These are phyloP conservation scores for Engystomops pustulosus DNA, from an alignment of 2,113 vertebrate species.

Conservation along the genomic window DNA sequence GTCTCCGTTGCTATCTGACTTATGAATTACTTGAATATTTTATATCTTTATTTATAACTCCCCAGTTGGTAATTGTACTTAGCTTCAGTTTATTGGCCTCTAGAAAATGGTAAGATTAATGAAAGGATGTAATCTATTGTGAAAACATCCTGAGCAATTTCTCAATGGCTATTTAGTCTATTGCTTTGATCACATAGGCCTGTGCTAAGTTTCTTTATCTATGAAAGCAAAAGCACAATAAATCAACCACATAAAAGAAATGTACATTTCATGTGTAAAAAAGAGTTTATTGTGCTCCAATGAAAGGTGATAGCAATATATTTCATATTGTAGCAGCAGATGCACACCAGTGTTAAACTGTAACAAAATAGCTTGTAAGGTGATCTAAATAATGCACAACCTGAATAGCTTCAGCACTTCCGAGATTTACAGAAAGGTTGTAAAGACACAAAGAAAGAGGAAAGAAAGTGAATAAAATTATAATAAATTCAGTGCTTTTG, in stretches of 20 bases:
- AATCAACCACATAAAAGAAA: constrained; percentile 32
- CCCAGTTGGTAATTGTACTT: constrained; percentile 55
- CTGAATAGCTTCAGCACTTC: neutral
- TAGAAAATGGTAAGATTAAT: constrained; percentile 59
- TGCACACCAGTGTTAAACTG: constrained; percentile 42
- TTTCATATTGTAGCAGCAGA: constrained; percentile 45
- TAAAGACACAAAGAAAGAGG: neutral
- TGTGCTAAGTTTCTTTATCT: constrained; percentile 44
- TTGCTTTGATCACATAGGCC: constrained; percentile 33
- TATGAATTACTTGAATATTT: constrained; percentile 69
- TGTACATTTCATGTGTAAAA: constrained; percentile 43
- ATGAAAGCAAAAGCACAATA: neutral
- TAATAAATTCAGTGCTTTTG: neutral
- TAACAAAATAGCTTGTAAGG: constrained; percentile 31
- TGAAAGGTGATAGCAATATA: constrained; percentile 49
- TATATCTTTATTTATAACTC: constrained; percentile 65
- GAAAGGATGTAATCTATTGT: constrained; percentile 53
- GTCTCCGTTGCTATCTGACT: constrained; percentile 67
- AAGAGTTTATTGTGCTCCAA: constrained; percentile 30
- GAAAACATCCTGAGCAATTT: constrained; percentile 46
- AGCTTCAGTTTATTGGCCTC: constrained; percentile 62
- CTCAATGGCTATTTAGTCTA: constrained; percentile 25
- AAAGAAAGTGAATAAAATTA: neutral
- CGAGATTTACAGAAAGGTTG: constrained; percentile 8
- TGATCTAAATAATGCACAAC: constrained; percentile 40